Conservation (phyloP, 2,113 vertebrate species). For the Thamnaconus septentrionalis region DNA sequence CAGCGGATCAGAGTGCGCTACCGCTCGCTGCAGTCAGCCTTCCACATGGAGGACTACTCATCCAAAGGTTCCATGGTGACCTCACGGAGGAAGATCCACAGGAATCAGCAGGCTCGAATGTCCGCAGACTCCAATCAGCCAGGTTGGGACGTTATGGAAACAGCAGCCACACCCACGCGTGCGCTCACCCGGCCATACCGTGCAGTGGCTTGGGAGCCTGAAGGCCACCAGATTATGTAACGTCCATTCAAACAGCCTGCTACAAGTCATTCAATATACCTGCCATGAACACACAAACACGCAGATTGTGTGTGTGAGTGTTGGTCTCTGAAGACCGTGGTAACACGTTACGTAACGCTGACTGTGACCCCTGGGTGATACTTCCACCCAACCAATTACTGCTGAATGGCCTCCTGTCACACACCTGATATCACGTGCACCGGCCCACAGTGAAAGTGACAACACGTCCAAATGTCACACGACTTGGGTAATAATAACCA, state of each 20-base stretch:
- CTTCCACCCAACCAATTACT: constrained; percentile 29
- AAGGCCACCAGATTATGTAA: constrained; percentile 23
- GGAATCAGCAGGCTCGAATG: constrained; percentile 62
- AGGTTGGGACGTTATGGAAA: constrained; percentile 43
- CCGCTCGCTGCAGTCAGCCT: constrained; percentile 76
- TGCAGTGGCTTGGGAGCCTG: constrained; percentile 15
- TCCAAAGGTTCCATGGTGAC: constrained; percentile 73
- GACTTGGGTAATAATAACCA: constrained; percentile 8
- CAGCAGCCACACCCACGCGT: not conserved
- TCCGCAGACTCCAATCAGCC: constrained; percentile 55
- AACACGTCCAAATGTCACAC: constrained; percentile 26
- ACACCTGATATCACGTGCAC: constrained; percentile 24
- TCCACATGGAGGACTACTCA: constrained; percentile 80
- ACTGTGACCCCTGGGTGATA: constrained; percentile 21
- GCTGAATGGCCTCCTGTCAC: constrained; percentile 17
- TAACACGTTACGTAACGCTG: constrained; percentile 34
- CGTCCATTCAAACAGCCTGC: constrained; percentile 14
- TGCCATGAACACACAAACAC: constrained; percentile 8
- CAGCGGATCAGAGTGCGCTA: constrained; percentile 63
- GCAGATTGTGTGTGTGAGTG: not conserved
- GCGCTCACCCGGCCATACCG: constrained; percentile 3
- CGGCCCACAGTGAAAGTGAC: constrained; percentile 5
- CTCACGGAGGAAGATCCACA: constrained; percentile 71
- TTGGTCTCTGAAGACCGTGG: constrained; percentile 11
- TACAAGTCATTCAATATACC: constrained; percentile 3